Percentiles rank a stretch among this genome's conserved stretches.
phyloP scores from a whole-genome alignment of 2,888 invertebrate species.

The Stegana nigrithorax region DNA sequence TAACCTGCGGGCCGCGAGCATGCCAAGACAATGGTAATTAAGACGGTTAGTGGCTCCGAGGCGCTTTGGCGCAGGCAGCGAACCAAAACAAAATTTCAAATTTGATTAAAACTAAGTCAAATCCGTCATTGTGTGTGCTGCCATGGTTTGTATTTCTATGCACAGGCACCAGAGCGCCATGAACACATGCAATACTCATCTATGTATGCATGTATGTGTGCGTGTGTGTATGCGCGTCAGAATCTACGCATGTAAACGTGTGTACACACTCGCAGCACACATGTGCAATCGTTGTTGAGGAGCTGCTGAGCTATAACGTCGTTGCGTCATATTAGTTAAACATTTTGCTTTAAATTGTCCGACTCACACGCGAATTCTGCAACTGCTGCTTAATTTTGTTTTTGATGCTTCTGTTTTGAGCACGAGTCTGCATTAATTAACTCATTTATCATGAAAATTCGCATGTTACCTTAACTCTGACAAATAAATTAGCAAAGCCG shows the following conservation, averaged over 20 bases:
- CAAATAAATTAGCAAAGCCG: not conserved
- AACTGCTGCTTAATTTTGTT: not conserved
- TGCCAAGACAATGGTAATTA: too few species aligned
- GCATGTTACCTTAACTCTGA: not conserved
- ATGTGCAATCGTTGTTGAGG: not conserved
- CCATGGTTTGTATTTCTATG: too few species aligned
- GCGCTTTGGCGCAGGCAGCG: not conserved
- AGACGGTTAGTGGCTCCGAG: not conserved
- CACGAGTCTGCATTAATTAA: not conserved
- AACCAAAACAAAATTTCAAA: too few species aligned
- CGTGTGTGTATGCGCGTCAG: not conserved
- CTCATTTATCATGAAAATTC: not conserved
- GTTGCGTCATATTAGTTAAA: not conserved
- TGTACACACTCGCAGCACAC: too few species aligned
- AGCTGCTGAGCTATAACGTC: too few species aligned
- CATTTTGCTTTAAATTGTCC: constrained; percentile 1
- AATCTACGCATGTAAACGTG: too few species aligned
- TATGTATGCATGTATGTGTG: too few species aligned
- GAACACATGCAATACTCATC: too few species aligned
- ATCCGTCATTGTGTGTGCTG: too few species aligned
- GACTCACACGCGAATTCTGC: constrained; percentile 8
- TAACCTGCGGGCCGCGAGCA: too few species aligned
- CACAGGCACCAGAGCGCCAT: too few species aligned
- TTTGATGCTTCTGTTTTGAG: not conserved
- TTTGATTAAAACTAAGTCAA: too few species aligned